Base-by-base conservation (phyloP, 2,888 invertebrate genomes). In the Drosophila bunnanda region DNA sequence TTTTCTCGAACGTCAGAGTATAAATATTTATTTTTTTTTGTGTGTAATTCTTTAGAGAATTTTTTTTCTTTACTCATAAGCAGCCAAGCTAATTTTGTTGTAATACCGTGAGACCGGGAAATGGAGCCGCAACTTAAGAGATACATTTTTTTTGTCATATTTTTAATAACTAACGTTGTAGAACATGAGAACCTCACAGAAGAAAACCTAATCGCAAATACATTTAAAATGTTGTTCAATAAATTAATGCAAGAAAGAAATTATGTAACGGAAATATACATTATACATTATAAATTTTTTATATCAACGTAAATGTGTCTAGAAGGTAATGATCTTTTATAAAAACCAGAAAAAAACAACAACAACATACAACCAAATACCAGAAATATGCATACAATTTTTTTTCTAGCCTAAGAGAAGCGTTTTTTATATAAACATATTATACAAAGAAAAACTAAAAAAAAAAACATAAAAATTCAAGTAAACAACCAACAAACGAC, bases 221-320 rank as follows among this genome's bases (percentile, higher is more conserved):
- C 89, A 83, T 83, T 83, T 70, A 54, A 83, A 89, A 83, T 89
- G 89, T 89, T 89, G 89, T 89, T 83, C 79, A 81, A 78, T 57
- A 53, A 59, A 73, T 66, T 55, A 59, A 59, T 75, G 58, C 59
- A 75, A 46, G 61, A 79, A 25, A 46, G 13, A 32, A 39, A 46
- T 60, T 61, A 65, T 54, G 62, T 36, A 52, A 43, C 60, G 52
- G 48, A 58, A 77, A 71, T 43, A 43, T 44, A 44, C 43, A 44
- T 44, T 48, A 77, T 64, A 75, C 56, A 80, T 56, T 73, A 68
- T 32, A 61, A 48, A 61, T 65, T 82, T 86, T 72, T 68, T 73
- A 72, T 73, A 55, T 75, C 41, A 60, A 61, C 39, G 43, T 53
- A 60, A 71, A 61, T 53, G 72, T 57, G 50, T 82, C 59, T 68